These are phyloP conservation scores for Desmodus rotundus DNA, from an alignment of 2,113 vertebrate species.

Conservation along the genomic window DNA sequence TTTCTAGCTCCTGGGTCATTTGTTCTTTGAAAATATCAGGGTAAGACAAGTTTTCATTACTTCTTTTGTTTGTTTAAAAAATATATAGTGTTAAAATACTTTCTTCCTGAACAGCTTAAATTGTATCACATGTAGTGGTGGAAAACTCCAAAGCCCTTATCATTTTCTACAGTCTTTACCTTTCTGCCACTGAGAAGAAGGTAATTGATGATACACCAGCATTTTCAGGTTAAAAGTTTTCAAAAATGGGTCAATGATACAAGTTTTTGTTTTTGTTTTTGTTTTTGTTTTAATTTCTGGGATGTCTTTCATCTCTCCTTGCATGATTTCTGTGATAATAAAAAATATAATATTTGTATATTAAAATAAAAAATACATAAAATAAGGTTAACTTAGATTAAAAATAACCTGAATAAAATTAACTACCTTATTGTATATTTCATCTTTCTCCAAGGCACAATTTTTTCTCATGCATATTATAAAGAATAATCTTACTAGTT, in stretches of 20 bases:
- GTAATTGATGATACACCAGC: background rate
- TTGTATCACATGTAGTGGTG: conserved; percentile 12
- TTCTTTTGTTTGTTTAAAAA: conserved; percentile 42
- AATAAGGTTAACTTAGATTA: background rate
- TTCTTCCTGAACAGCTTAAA: conserved; percentile 40
- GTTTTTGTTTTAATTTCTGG: background rate
- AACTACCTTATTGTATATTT: background rate
- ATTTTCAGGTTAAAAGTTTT: conserved; percentile 54
- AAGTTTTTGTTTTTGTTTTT: background rate
- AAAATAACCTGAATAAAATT: conserved; percentile 10
- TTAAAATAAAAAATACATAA: background rate
- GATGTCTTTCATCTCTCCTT: background rate
- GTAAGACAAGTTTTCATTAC: conserved; percentile 58
- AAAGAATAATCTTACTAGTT: background rate
- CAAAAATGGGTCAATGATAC: conserved; percentile 15
- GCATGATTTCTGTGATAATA: background rate
- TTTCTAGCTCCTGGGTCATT: conserved; percentile 68
- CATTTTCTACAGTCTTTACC: background rate
- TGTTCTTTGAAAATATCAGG: conserved; percentile 70
- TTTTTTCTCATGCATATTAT: background rate
- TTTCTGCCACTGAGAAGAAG: background rate
- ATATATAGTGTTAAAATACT: background rate
- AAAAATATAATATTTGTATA: too few relatives aligned
- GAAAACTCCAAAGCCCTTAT: conserved; percentile 44
- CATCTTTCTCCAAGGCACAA: background rate